These are phyloP conservation scores for Helogale parvula DNA, from an alignment of 2,113 vertebrate species.

Conservation along the genomic window DNA sequence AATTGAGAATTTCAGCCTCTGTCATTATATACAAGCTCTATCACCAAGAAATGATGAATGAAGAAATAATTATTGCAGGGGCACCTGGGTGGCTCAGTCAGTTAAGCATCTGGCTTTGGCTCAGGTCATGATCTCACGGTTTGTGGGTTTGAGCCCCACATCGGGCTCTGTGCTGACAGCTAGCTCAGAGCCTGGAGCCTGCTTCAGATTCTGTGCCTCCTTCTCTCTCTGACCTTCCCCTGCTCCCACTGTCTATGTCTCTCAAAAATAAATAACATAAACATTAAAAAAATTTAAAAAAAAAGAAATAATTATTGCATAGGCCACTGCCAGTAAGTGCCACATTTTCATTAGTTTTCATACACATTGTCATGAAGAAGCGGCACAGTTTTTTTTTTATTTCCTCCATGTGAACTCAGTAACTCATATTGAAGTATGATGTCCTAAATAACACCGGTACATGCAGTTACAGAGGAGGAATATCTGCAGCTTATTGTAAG, in stretches of 20 bases:
- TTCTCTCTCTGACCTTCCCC: too few relatives aligned
- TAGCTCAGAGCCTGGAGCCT: too few relatives aligned
- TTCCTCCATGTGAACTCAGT: neutral
- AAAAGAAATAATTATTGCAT: neutral
- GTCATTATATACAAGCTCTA: neutral
- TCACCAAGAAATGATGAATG: neutral
- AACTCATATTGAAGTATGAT: neutral
- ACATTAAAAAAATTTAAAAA: too few relatives aligned
- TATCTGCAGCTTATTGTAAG: neutral
- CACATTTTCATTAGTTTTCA: neutral
- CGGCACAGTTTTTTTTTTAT: neutral
- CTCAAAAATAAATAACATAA: too few relatives aligned
- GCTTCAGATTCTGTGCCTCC: too few relatives aligned
- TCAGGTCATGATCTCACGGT: too few relatives aligned
- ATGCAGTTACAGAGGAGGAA: neutral
- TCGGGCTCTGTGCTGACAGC: too few relatives aligned
- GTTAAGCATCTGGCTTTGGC: too few relatives aligned
- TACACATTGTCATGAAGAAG: neutral
- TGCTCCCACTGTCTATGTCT: too few relatives aligned
- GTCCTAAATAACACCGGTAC: neutral
- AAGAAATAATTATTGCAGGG: neutral
- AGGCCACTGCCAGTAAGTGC: neutral
- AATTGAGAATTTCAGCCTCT: neutral
- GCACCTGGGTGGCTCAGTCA: too few relatives aligned
- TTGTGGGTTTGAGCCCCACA: too few relatives aligned